Evolutionary conservation across 2,113 vertebrate species (phyloP).

Genomic region (Pollimyrus isidori): DNA sequence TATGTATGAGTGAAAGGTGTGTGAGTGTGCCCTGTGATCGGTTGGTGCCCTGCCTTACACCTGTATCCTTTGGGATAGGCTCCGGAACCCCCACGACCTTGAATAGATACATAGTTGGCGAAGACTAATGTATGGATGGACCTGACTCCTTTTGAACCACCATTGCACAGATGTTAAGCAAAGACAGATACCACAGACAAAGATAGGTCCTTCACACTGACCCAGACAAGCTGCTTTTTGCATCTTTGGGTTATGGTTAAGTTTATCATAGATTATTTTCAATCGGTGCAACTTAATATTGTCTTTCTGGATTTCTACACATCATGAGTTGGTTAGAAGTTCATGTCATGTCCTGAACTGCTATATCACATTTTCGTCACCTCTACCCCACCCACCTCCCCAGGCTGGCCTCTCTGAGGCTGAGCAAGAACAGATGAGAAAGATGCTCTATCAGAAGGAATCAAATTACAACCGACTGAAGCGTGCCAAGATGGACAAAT

Average conservation of each 20-base stretch:
- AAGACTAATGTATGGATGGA: not conserved
- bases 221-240: not conserved
- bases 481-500: constrained; percentile 98
- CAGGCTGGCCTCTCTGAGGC: constrained; percentile 90
- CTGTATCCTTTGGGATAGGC: not conserved
- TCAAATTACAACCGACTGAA: constrained; percentile 96
- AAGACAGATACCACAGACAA: not conserved
- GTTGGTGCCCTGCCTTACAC: not conserved
- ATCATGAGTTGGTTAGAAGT: not conserved
- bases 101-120: not conserved
- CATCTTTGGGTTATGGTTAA: not conserved
- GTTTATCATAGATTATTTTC: not conserved
- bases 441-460: constrained; percentile 97
- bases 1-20: not conserved
- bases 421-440: constrained; percentile 96
- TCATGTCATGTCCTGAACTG: not conserved
- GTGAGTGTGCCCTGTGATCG: not conserved
- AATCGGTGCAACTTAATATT: not conserved
- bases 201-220: not conserved
- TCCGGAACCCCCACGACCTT: not conserved
- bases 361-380: constrained; percentile 1
- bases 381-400: not conserved
- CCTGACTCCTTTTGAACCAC: not conserved
- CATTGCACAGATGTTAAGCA: not conserved
- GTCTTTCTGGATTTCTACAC: not conserved